Evolutionary conservation across 2,888 invertebrate species (phyloP), one percentile per base, ranked within the genome.

Genomic region (Hirtodrosophila histrioides): DNA sequence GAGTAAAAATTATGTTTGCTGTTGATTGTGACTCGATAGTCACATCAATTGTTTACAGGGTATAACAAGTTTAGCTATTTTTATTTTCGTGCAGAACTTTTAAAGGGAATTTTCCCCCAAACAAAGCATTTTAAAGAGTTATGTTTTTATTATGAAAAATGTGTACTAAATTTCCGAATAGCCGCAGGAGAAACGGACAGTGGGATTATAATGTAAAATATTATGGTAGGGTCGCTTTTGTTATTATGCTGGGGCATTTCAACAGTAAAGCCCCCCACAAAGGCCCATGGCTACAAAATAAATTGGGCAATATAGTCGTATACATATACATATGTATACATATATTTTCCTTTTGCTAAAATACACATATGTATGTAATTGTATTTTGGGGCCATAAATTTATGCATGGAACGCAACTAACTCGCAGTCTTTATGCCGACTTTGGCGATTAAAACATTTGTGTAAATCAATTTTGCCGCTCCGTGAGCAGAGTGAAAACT

Each of bases 381-480:
- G 12, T 62, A 27, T 36, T 24, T 23, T 3, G 11, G 10, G 31
- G 8, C 8, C 9, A 56, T 53, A 53, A 44, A 49, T 49, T 36
- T 48, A 40, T 37, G 55, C 63, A 37, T 6, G 9, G 33, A 27
- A 46, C 70, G 33, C 41, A 39, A 36, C 37, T 65, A 44, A 65
- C 27, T 17, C 17, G 8, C 29, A 51, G 57, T 33, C 7, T 33
- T 33, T 50, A 17, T 36, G 11, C 17, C n/a, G 10, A 8, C 10
- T 37, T 50, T 44, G 46, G 41, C 56, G 77, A 63, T 72, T 73
- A 71, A 50, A 71, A 71, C 48, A 72, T 60, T 71, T 60, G 35
- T 43, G 51, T 57, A 86, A 82, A 86, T 83, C 80, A 83, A 83
- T 86, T 86, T 79, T 68, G 75, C 53, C 68, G 78, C 57, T 61